Conservation (phyloP, 2,113 vertebrate species). For the Tachycineta bicolor region DNA sequence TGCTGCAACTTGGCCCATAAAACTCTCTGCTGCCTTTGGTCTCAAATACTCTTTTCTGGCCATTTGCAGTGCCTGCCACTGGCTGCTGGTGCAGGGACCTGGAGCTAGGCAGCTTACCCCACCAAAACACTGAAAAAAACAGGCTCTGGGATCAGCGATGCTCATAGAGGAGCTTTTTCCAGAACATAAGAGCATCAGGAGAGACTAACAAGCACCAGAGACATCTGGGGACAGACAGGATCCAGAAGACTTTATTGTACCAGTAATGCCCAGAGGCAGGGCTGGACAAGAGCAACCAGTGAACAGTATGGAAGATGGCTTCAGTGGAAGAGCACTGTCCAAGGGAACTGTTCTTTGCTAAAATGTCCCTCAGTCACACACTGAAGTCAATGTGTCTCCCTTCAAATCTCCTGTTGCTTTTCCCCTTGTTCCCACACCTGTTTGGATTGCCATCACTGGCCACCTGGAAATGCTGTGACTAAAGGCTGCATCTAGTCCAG, state of each 20-base stretch:
- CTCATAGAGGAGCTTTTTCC: not conserved
- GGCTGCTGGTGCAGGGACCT: not conserved
- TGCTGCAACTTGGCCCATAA: not conserved
- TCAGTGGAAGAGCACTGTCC: not conserved
- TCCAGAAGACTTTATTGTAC: not conserved
- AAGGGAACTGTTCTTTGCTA: not conserved
- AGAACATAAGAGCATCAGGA: not conserved
- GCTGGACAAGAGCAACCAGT: not conserved
- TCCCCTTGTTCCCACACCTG: not conserved
- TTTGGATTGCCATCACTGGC: not conserved
- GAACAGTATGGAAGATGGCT: not conserved
- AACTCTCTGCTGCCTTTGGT: not conserved
- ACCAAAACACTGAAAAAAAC: not conserved
- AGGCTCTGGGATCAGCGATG: not conserved
- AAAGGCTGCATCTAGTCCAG: not conserved
- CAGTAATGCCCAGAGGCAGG: not conserved
- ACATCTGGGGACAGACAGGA: not conserved
- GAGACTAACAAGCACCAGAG: not conserved
- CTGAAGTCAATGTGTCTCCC: not conserved
- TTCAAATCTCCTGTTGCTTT: not conserved
- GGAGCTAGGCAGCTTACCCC: not conserved
- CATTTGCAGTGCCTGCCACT: not conserved
- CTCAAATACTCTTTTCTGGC: not conserved
- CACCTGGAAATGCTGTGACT: not conserved
- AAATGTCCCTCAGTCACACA: not conserved